phyloP scores from a whole-genome alignment of 2,888 invertebrate species.

The Lordiphosa fenestrarum region DNA sequence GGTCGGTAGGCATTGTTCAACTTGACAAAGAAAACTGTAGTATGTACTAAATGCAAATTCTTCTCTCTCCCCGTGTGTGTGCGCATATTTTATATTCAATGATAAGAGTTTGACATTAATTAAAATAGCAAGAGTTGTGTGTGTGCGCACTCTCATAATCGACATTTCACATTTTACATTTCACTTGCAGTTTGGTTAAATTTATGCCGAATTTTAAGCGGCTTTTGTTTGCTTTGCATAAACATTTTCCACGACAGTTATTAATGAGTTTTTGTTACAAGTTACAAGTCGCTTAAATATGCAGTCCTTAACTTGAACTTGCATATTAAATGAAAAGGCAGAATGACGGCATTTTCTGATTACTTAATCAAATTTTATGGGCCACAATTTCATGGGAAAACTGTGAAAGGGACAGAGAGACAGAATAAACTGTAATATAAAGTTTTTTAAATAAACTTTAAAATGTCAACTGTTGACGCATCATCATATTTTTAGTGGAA shows the following conservation, averaged over 20 bases:
- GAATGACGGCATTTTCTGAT: slow-evolving; percentile 57
- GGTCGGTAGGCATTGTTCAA: slow-evolving; percentile 47
- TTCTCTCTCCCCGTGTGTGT: slow-evolving; percentile 13
- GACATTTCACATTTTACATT: slow-evolving; percentile 40
- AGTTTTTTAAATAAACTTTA: no score
- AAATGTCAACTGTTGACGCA: no score
- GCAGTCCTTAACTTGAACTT: slow-evolving; percentile 55
- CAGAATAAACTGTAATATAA: no score
- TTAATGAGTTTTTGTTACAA: slow-evolving; percentile 50
- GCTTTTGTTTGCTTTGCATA: slow-evolving; percentile 42
- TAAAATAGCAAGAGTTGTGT: slow-evolving; percentile 49
- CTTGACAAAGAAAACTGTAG: slow-evolving; percentile 54
- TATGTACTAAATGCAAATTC: slow-evolving; percentile 30
- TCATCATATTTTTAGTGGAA: no score
- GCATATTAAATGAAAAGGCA: slow-evolving; percentile 57
- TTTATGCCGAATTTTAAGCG: slow-evolving; percentile 32
- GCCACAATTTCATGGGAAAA: slow-evolving; percentile 25
- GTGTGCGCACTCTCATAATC: slow-evolving; percentile 29
- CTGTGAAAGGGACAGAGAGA: not conserved
- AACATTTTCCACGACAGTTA: slow-evolving; percentile 51
- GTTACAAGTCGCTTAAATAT: slow-evolving; percentile 52
- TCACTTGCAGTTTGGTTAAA: slow-evolving; percentile 36
- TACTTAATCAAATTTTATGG: slow-evolving; percentile 65
- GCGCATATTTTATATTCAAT: slow-evolving; percentile 45
- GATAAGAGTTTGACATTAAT: slow-evolving; percentile 57